A percentile compares a stretch with the other conserved stretches of the same genome.
Evolutionary conservation across 2,888 invertebrate genomes (phyloP).

Genomic region (Pseudococcus viburni): DNA sequence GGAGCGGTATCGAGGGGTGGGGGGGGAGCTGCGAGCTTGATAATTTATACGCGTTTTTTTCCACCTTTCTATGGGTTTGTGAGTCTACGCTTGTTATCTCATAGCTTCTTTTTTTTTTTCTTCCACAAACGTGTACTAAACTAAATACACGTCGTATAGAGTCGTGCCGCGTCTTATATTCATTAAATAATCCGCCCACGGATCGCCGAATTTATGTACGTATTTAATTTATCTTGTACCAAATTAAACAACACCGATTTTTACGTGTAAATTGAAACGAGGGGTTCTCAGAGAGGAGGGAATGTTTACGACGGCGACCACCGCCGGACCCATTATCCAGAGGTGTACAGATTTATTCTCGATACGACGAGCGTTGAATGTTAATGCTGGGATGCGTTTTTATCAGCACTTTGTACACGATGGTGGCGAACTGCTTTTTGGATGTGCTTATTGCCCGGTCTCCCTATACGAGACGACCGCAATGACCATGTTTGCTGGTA

Average conservation of each 20-base stretch:
- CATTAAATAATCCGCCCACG: slow-evolving; percentile 56
- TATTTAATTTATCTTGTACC: slow-evolving; percentile 57
- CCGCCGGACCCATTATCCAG: neutral
- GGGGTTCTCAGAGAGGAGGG: slow-evolving; percentile 20
- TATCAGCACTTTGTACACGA: neutral
- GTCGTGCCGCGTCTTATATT: slow-evolving; percentile 17
- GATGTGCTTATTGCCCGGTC: neutral
- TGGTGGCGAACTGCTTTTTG: neutral
- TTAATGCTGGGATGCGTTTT: neutral
- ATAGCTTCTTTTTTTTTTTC: slow-evolving; percentile 3
- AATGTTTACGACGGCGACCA: neutral
- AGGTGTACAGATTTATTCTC: slow-evolving; percentile 27
- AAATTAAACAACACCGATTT: slow-evolving; percentile 54
- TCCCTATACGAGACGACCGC: neutral
- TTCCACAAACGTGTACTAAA: neutral
- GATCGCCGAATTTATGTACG: slow-evolving; percentile 56
- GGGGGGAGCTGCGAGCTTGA: neutral
- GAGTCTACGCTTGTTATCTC: neutral
- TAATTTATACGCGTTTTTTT: slow-evolving; percentile 2
- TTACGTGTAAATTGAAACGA: slow-evolving; percentile 58
- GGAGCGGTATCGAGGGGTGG: no score
- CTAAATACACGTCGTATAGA: neutral
- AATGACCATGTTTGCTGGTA: neutral
- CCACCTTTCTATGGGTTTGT: neutral
- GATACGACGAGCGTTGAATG: slow-evolving; percentile 37